Percentiles rank a stretch among this genome's conserved stretches.
Evolutionary conservation across 2,113 vertebrate genomes (phyloP).

Genomic region (Phoxinus phoxinus): DNA sequence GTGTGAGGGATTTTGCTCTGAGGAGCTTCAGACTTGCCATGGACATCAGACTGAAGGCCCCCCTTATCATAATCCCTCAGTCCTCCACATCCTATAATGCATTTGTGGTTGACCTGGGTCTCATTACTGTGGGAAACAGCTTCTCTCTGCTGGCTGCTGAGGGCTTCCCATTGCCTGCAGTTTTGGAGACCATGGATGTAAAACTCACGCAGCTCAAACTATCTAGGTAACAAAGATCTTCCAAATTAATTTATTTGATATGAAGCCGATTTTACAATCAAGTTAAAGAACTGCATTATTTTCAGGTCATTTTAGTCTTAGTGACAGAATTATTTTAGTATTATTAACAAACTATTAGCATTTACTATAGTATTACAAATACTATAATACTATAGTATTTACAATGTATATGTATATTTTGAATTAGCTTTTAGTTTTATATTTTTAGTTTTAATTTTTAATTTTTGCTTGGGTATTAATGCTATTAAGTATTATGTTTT

Average conservation of each 20-base stretch:
- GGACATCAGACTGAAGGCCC: conserved; percentile 89
- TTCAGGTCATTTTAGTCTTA: not conserved
- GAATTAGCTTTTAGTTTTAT: not conserved
- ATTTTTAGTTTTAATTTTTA: not conserved
- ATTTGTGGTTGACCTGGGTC: conserved; percentile 89
- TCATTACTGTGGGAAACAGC: conserved; percentile 87
- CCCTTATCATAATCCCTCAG: conserved; percentile 90
- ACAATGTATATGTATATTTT: not conserved
- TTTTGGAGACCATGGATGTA: conserved; percentile 89
- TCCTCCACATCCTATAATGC: conserved; percentile 85
- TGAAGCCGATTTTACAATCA: not conserved
- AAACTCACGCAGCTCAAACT: conserved; percentile 89
- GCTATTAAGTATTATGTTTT: not conserved
- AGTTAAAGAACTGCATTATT: not conserved
- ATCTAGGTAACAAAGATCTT: conserved; percentile 78
- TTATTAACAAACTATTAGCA: not conserved
- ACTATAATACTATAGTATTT: not conserved
- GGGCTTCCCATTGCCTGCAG: conserved; percentile 78
- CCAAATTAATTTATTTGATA: not conserved
- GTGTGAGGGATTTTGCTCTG: conserved; percentile 88
- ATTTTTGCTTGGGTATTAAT: not conserved
- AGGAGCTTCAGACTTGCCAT: conserved; percentile 89
- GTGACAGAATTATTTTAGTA: not conserved
- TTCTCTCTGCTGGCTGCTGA: conserved; percentile 80
- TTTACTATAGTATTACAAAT: not conserved